These are phyloP conservation scores for Parthenolecanium corni DNA, from an alignment of 2,888 invertebrate species.

Conservation along the genomic window DNA sequence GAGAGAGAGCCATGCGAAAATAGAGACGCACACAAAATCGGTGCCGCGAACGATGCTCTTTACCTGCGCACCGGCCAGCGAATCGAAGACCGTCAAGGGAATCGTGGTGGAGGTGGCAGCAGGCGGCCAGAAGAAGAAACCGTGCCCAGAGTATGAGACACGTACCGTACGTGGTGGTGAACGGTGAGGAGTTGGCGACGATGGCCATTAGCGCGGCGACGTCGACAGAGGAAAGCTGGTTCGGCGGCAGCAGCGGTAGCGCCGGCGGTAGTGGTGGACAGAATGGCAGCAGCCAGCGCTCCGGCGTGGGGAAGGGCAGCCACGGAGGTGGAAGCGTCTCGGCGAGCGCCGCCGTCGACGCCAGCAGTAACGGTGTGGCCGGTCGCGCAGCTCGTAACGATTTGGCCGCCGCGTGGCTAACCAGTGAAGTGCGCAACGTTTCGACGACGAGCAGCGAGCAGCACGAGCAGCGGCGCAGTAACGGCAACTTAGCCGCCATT, in stretches of 20 bases:
- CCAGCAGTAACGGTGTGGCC: no score
- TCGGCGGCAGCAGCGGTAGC: neutral
- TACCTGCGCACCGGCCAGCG: neutral
- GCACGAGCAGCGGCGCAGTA: neutral
- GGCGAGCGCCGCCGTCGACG: no score
- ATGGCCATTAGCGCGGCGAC: constrained; percentile 6
- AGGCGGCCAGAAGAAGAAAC: neutral
- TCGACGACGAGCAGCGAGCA: neutral
- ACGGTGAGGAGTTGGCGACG: constrained; percentile 7
- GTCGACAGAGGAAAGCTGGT: constrained; percentile 16
- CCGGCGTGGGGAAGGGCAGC: no score
- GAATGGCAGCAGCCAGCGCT: neutral
- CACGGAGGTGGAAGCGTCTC: no score
- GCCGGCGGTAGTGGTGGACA: neutral
- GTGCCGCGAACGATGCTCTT: neutral
- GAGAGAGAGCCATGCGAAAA: no score
- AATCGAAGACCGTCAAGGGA: neutral
- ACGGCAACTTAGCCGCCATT: neutral
- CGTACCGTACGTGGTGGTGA: constrained; percentile 1
- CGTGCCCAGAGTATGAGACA: neutral
- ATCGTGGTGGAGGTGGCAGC: constrained; percentile 1
- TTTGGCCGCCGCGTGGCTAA: neutral
- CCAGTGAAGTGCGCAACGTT: neutral
- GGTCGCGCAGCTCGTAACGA: neutral
- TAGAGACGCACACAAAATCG: no score